A percentile compares a stretch with the other conserved stretches of the same genome.
phyloP scores from a whole-genome alignment of 1,140 invertebrate species.

The Subanguina moxae region DNA sequence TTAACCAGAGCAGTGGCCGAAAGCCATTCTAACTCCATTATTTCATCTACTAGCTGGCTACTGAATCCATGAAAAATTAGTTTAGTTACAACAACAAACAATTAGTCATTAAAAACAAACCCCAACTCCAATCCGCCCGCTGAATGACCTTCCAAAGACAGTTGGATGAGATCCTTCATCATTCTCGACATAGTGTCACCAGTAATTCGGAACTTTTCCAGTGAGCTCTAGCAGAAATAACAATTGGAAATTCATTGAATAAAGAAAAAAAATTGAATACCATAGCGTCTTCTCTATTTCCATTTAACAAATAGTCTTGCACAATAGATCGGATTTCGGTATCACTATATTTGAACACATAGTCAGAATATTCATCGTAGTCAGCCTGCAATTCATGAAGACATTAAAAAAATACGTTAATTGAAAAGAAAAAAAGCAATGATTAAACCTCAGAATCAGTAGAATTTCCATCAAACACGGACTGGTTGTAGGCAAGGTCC shows the following conservation, averaged over 20 bases:
- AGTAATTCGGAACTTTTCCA: constrained; percentile 30
- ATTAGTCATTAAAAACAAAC: not conserved
- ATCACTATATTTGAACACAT: constrained; percentile 39
- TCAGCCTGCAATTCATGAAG: constrained; percentile 17
- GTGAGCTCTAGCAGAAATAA: constrained; percentile 18
- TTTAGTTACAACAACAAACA: no score
- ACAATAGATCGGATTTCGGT: constrained; percentile 35
- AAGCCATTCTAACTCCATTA: not conserved
- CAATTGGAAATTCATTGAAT: not conserved
- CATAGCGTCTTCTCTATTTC: constrained; percentile 28
- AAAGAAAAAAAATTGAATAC: constrained; percentile 10
- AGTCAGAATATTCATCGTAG: constrained; percentile 39
- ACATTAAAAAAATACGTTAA: constrained; percentile 4
- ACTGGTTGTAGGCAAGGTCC: constrained; percentile 38
- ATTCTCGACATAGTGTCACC: constrained; percentile 24
- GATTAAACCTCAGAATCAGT: constrained; percentile 40
- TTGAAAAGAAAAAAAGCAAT: no score
- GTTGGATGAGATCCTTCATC: constrained; percentile 25
- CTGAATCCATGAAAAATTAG: no score
- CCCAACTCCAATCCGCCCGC: constrained; percentile 19
- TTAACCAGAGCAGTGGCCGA: constrained; percentile 13
- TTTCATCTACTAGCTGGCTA: not conserved
- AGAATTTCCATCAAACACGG: constrained; percentile 20
- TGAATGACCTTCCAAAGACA: constrained; percentile 24
- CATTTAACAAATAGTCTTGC: constrained; percentile 30